phyloP scores from a whole-genome alignment of 2,797 vertebrate genomes.

The Epinephelus awoara region DNA sequence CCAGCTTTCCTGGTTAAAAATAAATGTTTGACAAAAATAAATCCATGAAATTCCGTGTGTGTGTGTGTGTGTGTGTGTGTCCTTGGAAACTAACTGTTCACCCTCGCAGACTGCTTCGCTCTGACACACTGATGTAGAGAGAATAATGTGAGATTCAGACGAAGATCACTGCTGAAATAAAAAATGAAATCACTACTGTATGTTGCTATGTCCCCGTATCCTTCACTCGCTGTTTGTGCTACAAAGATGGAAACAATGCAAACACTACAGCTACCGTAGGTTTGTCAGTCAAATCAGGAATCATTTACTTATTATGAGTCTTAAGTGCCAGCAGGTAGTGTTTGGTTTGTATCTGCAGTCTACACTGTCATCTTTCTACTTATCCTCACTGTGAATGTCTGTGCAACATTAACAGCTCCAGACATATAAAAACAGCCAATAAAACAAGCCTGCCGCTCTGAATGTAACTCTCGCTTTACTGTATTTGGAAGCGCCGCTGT shows the following conservation, averaged over 20 bases:
- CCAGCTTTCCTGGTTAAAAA: conserved; percentile 20
- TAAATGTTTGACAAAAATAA: conserved; percentile 33
- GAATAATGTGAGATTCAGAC: conserved; percentile 1
- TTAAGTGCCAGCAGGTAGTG: conserved; percentile 5
- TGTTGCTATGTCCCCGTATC: background rate
- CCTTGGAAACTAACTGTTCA: background rate
- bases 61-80: background rate
- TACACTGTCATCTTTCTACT: conserved; percentile 16
- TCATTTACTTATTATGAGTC: too few species aligned
- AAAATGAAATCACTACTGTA: background rate
- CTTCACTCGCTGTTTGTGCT: background rate
- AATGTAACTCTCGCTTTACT: conserved; percentile 23
- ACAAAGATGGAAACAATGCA: too few species aligned
- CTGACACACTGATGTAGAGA: background rate
- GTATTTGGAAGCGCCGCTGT: conserved; percentile 31
- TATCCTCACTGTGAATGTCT: conserved; percentile 24
- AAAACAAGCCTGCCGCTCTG: conserved; percentile 25
- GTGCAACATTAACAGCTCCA: conserved; percentile 30
- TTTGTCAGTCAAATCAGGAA: background rate
- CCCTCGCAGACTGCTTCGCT: background rate
- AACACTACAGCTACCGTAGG: too few species aligned
- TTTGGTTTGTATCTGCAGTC: conserved; percentile 2
- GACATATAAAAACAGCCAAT: conserved; percentile 34
- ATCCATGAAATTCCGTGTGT: background rate
- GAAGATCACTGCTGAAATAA: background rate